These are phyloP conservation scores for Anoplophora glabripennis DNA, from an alignment of 1,140 invertebrate species.

Conservation along the genomic window DNA sequence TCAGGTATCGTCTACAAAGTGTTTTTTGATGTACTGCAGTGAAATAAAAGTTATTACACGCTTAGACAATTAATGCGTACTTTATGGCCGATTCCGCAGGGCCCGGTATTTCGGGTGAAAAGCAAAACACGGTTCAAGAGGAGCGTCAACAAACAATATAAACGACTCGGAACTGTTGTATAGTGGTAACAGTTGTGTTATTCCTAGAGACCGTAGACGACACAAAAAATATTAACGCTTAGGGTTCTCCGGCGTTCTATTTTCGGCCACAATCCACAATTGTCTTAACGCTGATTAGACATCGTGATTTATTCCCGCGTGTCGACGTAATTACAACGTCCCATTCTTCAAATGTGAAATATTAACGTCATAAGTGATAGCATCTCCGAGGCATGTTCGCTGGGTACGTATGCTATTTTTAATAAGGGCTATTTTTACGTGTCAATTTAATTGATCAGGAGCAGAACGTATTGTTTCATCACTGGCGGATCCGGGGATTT, in stretches of 20 bases:
- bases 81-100: conserved; percentile 24
- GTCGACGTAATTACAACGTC: conserved; percentile 28
- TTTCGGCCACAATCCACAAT: conserved; percentile 24
- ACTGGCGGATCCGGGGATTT: no score
- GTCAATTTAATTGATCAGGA: no score
- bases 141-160: conserved; percentile 29
- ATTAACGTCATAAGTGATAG: conserved; percentile 29
- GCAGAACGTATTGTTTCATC: no score
- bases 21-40: no score
- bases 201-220: conserved; percentile 32
- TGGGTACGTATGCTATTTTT: no score
- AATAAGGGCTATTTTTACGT: no score
- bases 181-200: conserved; percentile 34
- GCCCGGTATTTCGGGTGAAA: conserved; percentile 14
- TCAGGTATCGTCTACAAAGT: no score
- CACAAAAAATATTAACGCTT: conserved; percentile 31
- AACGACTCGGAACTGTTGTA: conserved; percentile 21
- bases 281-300: conserved; percentile 30
- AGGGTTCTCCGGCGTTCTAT: conserved; percentile 18
- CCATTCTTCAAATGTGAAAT: conserved; percentile 28
- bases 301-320: conserved; percentile 27
- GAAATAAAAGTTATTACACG: conserved; percentile 20
- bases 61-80: conserved; percentile 21
- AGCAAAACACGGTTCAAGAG: conserved; percentile 20
- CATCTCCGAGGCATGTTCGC: conserved; percentile 3